Evolutionary conservation across 2,113 vertebrate genomes (phyloP).

Genomic region (Muntiacus reevesi): DNA sequence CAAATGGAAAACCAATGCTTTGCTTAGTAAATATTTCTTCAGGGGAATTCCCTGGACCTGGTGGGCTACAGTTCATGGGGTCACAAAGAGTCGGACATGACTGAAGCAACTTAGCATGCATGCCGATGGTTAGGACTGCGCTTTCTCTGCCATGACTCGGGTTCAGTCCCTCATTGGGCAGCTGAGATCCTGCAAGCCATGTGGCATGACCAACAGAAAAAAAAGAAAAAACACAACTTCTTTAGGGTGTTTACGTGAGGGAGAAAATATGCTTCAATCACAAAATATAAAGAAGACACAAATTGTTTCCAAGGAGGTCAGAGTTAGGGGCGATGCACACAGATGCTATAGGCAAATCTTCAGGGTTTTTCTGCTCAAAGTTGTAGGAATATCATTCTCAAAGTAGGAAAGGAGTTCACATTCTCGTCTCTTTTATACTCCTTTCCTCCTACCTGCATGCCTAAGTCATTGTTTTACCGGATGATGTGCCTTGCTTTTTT

Average conservation of each 20-base stretch:
- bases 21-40: not conserved
- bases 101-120: not conserved
- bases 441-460: accelerated
- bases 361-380: not conserved
- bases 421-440: not conserved
- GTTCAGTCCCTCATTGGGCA: not conserved
- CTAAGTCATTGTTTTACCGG: not conserved
- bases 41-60: not conserved
- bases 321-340: not conserved
- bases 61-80: not conserved
- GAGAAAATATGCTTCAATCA: slow-evolving; percentile 5
- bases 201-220: not conserved
- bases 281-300: slow-evolving; percentile 8
- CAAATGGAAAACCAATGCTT: not conserved
- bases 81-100: not conserved
- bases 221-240: not conserved
- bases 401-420: not conserved
- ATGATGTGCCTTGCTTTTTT: not conserved
- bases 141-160: not conserved
- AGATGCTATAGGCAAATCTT: not conserved
- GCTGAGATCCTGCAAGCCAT: not conserved
- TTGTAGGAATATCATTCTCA: not conserved
- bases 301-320: not conserved
- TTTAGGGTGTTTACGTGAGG: not conserved
- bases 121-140: not conserved